These are phyloP conservation scores for Harpalus rufipes DNA, from an alignment of 2,888 invertebrate genomes.

Conservation along the genomic window DNA sequence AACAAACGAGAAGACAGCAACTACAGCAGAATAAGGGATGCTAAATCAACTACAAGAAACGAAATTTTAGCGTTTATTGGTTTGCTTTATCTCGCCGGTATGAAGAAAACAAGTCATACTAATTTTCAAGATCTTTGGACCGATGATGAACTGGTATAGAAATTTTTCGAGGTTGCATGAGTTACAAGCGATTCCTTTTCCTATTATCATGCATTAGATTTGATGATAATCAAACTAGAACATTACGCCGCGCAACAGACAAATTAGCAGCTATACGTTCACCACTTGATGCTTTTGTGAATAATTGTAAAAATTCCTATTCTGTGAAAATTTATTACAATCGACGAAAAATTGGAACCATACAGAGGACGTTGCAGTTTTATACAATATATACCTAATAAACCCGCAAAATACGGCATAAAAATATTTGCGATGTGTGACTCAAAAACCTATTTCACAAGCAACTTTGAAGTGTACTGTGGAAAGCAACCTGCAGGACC, in stretches of 20 bases:
- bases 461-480: background rate
- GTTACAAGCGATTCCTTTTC: background rate
- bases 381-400: background rate
- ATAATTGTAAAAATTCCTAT: background rate
- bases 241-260: background rate
- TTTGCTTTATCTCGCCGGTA: background rate
- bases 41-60: background rate
- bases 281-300: background rate
- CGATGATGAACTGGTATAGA: background rate
- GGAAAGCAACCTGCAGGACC: background rate
- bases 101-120: background rate
- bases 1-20: background rate
- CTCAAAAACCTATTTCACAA: background rate
- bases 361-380: background rate
- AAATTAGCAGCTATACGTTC: background rate
- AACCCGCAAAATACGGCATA: too few relatives aligned
- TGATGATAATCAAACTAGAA: conserved; percentile 1
- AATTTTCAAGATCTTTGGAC: background rate
- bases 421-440: background rate
- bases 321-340: background rate
- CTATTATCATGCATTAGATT: background rate
- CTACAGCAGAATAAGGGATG: background rate
- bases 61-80: background rate
- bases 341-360: background rate
- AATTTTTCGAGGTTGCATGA: background rate